Conservation (phyloP, 2,797 vertebrate genomes). For the Centropyge bicolor region DNA sequence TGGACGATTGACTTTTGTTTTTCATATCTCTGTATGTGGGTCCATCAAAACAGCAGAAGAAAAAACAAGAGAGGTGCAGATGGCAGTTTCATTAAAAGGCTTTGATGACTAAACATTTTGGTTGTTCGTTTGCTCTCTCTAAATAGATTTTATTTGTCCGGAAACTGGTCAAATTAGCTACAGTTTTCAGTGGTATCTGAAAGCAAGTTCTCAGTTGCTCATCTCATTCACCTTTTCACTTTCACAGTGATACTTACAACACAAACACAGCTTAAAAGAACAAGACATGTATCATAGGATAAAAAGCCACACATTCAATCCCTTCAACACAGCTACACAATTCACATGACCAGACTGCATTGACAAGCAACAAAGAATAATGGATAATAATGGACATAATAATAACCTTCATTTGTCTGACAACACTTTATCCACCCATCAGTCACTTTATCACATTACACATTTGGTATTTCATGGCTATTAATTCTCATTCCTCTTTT, state of each 20-base stretch:
- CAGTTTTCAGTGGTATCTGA: not conserved
- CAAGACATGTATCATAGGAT: no score
- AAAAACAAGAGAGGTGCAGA: constrained; percentile 5
- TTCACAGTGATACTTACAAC: not conserved
- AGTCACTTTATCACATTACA: constrained; percentile 21
- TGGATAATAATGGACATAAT: constrained; percentile 27
- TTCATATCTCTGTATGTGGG: constrained; percentile 22
- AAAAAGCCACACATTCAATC: not conserved
- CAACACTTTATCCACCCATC: constrained; percentile 20
- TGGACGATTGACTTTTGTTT: constrained; percentile 46
- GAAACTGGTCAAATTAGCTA: not conserved
- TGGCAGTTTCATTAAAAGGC: not conserved
- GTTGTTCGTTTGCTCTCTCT: not conserved
- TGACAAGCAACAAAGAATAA: constrained; percentile 18
- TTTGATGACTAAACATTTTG: not conserved
- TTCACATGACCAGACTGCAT: not conserved
- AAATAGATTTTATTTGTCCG: not conserved
- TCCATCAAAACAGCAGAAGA: constrained; percentile 27
- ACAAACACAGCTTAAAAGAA: not conserved
- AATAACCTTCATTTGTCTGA: constrained; percentile 15
- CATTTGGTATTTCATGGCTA: constrained; percentile 19
- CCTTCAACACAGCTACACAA: not conserved
- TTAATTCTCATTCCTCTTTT: constrained; percentile 18
- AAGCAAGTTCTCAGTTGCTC: not conserved
- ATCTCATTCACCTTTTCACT: not conserved